These are phyloP conservation scores for Taenioides sp. DNA, from an alignment of 2,797 vertebrate genomes.

Conservation along the genomic window DNA sequence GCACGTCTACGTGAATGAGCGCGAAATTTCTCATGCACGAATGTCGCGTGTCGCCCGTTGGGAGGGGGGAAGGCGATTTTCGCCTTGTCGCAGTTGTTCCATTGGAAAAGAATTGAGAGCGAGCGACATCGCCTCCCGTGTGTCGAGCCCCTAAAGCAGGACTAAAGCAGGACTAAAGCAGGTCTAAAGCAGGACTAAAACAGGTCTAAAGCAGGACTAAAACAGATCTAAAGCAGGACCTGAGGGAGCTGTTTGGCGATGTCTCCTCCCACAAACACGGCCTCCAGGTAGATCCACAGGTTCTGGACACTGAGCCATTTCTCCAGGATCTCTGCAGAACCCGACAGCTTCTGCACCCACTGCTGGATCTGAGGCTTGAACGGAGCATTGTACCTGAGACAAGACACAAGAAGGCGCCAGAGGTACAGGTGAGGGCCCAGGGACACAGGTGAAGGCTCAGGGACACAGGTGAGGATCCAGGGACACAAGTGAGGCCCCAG, in stretches of 20 bases:
- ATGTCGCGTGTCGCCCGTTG: no score
- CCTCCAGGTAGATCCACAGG: constrained; percentile 90
- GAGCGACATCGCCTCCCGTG: no score
- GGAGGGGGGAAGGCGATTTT: no score
- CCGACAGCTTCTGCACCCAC: constrained; percentile 85
- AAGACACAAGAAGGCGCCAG: not conserved
- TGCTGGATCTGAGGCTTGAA: constrained; percentile 82
- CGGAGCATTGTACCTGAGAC: constrained; percentile 79
- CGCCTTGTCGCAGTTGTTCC: no score
- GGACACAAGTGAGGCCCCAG: no score
- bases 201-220: constrained; percentile 23
- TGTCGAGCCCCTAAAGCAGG: not conserved
- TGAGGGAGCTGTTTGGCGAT: constrained; percentile 89
- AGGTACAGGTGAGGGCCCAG: not conserved
- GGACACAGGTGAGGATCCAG: not conserved
- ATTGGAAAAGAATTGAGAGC: no score
- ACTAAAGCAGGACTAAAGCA: not conserved
- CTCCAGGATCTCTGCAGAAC: constrained; percentile 83
- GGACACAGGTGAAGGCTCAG: not conserved
- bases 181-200: not conserved
- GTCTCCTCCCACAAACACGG: constrained; percentile 88
- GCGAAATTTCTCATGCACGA: no score
- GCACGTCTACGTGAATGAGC: no score
- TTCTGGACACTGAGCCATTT: constrained; percentile 86
- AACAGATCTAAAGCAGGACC: constrained; percentile 48